phyloP scores from a whole-genome alignment of 2,113 vertebrate species.

The Peucedramus taeniatus region DNA sequence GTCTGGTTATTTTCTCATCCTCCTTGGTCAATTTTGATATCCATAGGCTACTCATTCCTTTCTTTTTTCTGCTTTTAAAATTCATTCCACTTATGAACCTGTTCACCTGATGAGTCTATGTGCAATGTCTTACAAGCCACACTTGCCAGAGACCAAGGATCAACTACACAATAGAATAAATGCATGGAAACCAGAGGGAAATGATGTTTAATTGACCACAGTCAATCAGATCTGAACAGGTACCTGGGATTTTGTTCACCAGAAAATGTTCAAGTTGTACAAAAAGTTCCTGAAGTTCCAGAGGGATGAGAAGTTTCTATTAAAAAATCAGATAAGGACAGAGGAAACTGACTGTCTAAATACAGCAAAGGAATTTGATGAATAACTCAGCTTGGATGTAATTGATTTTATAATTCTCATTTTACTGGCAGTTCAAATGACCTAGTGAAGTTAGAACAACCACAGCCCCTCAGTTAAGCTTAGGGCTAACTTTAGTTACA shows the following conservation, averaged over 20 bases:
- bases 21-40: neutral
- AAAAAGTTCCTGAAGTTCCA: neutral
- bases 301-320: neutral
- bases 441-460: neutral
- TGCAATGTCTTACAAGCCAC: neutral
- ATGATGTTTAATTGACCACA: neutral
- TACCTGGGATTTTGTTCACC: neutral
- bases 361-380: neutral
- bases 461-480: neutral
- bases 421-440: neutral
- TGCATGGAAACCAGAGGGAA: neutral
- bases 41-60: neutral
- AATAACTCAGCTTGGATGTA: slow-evolving; percentile 21
- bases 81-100: neutral
- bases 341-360: neutral
- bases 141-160: neutral
- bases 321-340: neutral
- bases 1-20: slow-evolving; percentile 16
- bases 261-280: neutral
- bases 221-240: neutral
- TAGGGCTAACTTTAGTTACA: slow-evolving; percentile 23
- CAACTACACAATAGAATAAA: neutral
- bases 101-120: neutral
- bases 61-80: neutral
- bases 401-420: slow-evolving; percentile 21